Evolutionary conservation across 2,797 vertebrate genomes (phyloP), one percentile per base, ranked within the genome.

Genomic region (Coregonus ussuriensis): DNA sequence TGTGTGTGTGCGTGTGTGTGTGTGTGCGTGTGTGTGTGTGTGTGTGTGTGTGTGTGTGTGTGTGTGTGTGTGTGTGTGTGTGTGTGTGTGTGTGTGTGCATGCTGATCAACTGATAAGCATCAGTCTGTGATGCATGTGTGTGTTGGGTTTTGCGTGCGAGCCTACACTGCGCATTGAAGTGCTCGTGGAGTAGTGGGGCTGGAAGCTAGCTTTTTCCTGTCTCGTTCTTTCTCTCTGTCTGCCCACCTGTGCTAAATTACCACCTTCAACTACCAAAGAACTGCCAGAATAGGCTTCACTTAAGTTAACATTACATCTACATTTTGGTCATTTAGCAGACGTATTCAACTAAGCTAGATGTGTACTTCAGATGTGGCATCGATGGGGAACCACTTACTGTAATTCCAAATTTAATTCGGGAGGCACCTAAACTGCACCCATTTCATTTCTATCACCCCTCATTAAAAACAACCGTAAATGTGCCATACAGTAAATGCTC

Each of bases 151-250:
- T 47, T 9, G 1, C n/a, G n/a, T 62, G n/a, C 21, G 6, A 62
- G n/a, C n/a, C 59, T 21, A 62, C 7, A 21, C 6, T 21, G 16
- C n/a, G 6, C 59, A 62, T 9, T 25, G 1, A 21, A 62, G 21
- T 59, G 3, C 54, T 59, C 5, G 18, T 21, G 18, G n/a, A 59
- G 56, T 25, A 5, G n/a, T 9, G 2, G 6, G 6, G n/a, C 21
- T 62, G n/a, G 5, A 62, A 21, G 59, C n/a, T 25, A 21, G 59
- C n/a, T 18, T 11, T 2, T 62, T 21, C 9, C 78, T 83, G 78
- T 62, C 54, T 75, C 31, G 66, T 59, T 53, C 25, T 65, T 1
- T 11, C 29, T 66, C 13, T 66, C 13, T 15, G 25, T 65, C 21
- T 65, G 63, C 1, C 59, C 21, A 25, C 7, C 5, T 63, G 5